These are phyloP conservation scores for Taxidea taxus DNA, from an alignment of 2,113 vertebrate genomes.

Conservation along the genomic window DNA sequence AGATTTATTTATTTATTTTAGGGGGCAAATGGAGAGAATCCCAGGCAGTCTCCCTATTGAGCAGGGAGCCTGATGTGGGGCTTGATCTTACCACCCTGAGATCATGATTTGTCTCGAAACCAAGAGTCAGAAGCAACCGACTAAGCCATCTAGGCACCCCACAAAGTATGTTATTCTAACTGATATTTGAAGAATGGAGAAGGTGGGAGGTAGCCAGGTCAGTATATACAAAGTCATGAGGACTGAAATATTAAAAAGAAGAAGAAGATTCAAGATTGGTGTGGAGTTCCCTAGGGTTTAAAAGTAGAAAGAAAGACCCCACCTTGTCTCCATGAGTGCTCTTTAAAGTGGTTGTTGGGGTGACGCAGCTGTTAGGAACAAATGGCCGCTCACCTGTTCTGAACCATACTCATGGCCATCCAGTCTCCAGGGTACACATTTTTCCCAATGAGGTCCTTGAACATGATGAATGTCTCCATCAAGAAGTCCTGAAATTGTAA, in stretches of 20 bases:
- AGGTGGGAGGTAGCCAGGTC: background rate
- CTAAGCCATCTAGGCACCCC: background rate
- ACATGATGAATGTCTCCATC: conserved; percentile 98
- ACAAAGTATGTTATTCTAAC: background rate
- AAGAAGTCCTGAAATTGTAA: conserved; percentile 91
- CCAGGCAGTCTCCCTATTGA: background rate
- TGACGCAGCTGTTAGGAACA: rapidly evolving
- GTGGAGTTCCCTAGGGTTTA: background rate
- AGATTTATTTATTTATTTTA: background rate
- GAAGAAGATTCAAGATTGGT: background rate
- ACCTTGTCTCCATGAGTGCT: no score
- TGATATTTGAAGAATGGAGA: background rate
- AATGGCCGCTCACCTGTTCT: conserved; percentile 90
- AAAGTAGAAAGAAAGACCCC: background rate
- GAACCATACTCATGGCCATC: conserved; percentile 99
- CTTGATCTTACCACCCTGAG: background rate
- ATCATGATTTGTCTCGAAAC: background rate
- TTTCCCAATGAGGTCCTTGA: conserved; percentile 96
- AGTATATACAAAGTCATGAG: background rate
- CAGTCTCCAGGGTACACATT: conserved; percentile 96
- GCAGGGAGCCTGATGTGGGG: background rate
- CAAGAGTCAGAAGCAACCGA: background rate
- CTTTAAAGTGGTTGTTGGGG: no score
- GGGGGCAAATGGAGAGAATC: background rate
- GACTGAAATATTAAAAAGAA: background rate